Conservation (phyloP, 2,888 invertebrate genomes). For the Euspilapteryx auroguttella region DNA sequence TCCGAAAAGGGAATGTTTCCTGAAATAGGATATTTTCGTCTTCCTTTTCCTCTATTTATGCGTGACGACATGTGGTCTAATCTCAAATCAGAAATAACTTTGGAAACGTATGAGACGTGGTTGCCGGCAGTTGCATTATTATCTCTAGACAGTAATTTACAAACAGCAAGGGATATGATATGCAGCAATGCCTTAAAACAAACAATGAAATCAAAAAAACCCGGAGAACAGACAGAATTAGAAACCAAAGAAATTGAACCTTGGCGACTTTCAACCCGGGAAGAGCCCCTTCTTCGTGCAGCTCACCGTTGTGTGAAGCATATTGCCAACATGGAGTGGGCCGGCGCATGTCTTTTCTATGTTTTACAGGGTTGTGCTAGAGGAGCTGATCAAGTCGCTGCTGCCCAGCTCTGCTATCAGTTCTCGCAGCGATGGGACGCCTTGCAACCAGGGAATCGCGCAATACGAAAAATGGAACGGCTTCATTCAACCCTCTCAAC, state of each 20-base stretch:
- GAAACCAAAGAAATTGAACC: conserved; percentile 30
- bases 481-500: conserved; percentile 46
- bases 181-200: conserved; percentile 55
- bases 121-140: conserved; percentile 38
- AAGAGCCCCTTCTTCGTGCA: conserved; percentile 42
- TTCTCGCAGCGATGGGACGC: conserved; percentile 54
- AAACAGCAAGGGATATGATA: conserved; percentile 53
- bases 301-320: conserved; percentile 49
- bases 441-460: conserved; percentile 45
- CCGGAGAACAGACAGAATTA: conserved; percentile 18
- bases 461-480: conserved; percentile 50
- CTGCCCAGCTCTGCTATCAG: conserved; percentile 49
- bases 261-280: conserved; percentile 39
- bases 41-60: conserved; percentile 51
- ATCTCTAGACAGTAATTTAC: conserved; percentile 36
- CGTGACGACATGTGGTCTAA: conserved; percentile 53
- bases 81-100: conserved; percentile 50
- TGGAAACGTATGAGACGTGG: conserved; percentile 52
- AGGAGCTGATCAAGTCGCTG: conserved; percentile 55
- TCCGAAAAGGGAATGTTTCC: conserved; percentile 53
- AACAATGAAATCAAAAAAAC: conserved; percentile 49
- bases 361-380: conserved; percentile 51
- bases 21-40: conserved; percentile 45
- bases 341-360: conserved; percentile 52
- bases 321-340: conserved; percentile 58